Evolutionary conservation across 2,888 invertebrate genomes (phyloP), one percentile per base, ranked within the genome.

Genomic region (Limnephilus lunatus): DNA sequence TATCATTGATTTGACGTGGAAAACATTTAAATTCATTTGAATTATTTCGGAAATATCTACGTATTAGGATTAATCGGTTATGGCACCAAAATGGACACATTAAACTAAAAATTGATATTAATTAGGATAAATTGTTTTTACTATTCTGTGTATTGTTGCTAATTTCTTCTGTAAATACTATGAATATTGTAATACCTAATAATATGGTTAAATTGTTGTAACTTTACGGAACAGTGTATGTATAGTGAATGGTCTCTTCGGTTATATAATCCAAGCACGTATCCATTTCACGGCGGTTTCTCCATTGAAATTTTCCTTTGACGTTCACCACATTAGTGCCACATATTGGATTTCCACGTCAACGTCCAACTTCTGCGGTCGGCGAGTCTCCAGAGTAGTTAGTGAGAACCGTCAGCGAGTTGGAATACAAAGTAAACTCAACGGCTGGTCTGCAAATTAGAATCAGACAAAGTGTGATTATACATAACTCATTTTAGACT

Each of bases 321-420:
- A 68, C 19, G 53, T 30, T 14, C 31, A 81, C 81, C 25, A 25
- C 80, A 92, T 93, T 91, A 87, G 90, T 91, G 81, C 48, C 92
- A 87, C 81, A 86, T 93, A 92, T 93, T 90, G 91, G 15, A 90
- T 93, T 93, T 91, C 93, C 68, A 30, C 48, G n/a, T 44, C 44
- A 30, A 11, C 25, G 91, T 91, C 91, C 90, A 83, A 93, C 91
- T 90, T 92, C 91, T 93, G 93, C 90, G 93, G 93, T 93, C 85
- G 44, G 81, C 19, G 19, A 11, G 83, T 83, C 83, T 83, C 35
- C 25, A 39, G 11, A 83, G 83, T n/a, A 35, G 19, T 68, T 19
- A 19, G 53, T 53, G 19, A 19, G 53, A 68, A 68, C 68, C 68
- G n/a, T n/a, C 68, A 68, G n/a, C 7, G 35, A 83, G 35, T 25